These are phyloP conservation scores for Myopa tessellatipennis DNA, from an alignment of 2,888 invertebrate genomes.

Conservation along the genomic window DNA sequence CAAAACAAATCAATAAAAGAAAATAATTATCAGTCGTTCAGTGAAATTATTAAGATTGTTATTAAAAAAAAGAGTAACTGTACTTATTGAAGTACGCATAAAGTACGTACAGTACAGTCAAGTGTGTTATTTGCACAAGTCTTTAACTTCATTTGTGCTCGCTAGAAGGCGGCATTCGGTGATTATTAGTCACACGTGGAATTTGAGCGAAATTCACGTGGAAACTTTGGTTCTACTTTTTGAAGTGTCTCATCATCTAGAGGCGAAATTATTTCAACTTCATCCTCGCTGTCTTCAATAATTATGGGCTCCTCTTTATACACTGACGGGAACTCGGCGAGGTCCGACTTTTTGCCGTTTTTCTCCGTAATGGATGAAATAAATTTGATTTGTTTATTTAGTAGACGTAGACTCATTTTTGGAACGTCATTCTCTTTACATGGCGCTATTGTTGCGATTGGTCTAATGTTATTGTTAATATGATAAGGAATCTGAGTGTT, in stretches of 20 bases:
- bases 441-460: conserved; percentile 10
- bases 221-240: conserved; percentile 48
- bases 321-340: background rate
- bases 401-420: conserved; percentile 44
- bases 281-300: conserved; percentile 38
- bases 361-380: conserved; percentile 50
- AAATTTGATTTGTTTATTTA: conserved; percentile 51
- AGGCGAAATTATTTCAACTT: conserved; percentile 40
- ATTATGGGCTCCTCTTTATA: conserved; percentile 27
- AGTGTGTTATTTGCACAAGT: no score
- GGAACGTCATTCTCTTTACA: conserved; percentile 48
- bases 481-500: conserved; percentile 6
- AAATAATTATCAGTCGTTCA: no score
- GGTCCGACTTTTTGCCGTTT: conserved; percentile 35
- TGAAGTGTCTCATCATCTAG: conserved; percentile 21
- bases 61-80: no score
- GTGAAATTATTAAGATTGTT: no score
- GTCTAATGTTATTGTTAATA: conserved; percentile 16
- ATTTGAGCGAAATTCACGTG: conserved; percentile 56
- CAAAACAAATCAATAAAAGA: no score
- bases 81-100: no score
- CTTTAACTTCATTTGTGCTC: conserved; percentile 15
- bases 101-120: no score
- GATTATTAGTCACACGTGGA: conserved; percentile 57
- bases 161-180: background rate